Base-by-base conservation (phyloP, 1,140 invertebrate species). In the Drosophila watanabei region DNA sequence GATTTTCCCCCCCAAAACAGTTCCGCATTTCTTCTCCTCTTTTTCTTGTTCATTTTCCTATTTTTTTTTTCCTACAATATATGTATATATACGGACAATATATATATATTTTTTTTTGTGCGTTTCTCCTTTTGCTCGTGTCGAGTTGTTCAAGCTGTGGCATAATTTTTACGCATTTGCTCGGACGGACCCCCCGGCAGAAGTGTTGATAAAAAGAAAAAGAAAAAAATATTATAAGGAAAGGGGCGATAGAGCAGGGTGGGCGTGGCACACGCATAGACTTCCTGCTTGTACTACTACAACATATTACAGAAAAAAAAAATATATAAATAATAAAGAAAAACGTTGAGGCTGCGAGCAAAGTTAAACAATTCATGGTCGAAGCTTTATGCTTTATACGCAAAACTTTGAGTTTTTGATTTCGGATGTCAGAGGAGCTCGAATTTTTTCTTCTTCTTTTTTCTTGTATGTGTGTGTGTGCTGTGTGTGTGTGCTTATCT, bases 121-220 rank as follows among this genome's bases (percentile, higher is more conserved):
- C 43, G 54, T 60, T 57, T 76, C 45, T 77, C 65, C 58, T 79
- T 61, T 54, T 30, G 30, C 66, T 72, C 56, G 59, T 75, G 73
- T 46, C 59, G 65, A 63, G 46, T 28, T 71, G 77, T 73, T 80
- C 78, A 80, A 80, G 77, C 78, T 82, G 68, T 82, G 80, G 80
- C 80, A 82, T 82, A 82, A 82, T 82, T 75, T 82, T 75, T 75
- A 79, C 80, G 80, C 75, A 79, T 82, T 82, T 82, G 65, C 79
- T 57, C 16, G 65, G 64, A 72, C 16, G 65, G 64, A 72, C 52
- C 43, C 65, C 48, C 32, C 35, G 9, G 68, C 54, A 73, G 41
- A 72, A 59, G 75, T 77, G 72, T 77, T 75, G 52, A 75, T 66
- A 66, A 43, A 69, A 30, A 51, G 48, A 24, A 16, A 68, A 20